Percentiles rank a stretch among this genome's conserved stretches.
Evolutionary conservation across 2,888 invertebrate genomes (phyloP).

Genomic region (Plagodis dolabraria): DNA sequence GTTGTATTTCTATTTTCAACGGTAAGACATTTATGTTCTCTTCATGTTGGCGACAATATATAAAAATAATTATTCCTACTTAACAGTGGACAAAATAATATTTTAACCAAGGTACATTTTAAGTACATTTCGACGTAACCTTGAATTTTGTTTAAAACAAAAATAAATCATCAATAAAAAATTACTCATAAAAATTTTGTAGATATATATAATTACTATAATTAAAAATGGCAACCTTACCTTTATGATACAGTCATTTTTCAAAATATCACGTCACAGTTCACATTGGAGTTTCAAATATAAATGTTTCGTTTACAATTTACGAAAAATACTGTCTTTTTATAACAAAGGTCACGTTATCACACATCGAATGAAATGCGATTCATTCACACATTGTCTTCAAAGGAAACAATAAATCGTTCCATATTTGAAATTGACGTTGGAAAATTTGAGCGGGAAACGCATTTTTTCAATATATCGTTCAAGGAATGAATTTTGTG

Average conservation of each 20-base stretch:
- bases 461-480: constrained; percentile 29
- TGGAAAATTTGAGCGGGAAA: constrained; percentile 38
- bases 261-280: constrained; percentile 15
- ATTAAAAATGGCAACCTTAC: constrained; percentile 7
- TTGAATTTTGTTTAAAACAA: too few species aligned
- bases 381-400: constrained; percentile 57
- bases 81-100: too few species aligned
- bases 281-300: constrained; percentile 2
- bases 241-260: constrained; percentile 15
- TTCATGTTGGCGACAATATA: too few species aligned
- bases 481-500: constrained; percentile 37
- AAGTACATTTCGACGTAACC: too few species aligned
- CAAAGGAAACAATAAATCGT: constrained; percentile 50
- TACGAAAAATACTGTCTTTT: constrained; percentile 26
- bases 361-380: constrained; percentile 42
- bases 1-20: too few species aligned
- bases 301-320: not conserved
- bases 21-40: too few species aligned
- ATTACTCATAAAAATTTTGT: too few species aligned
- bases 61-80: too few species aligned
- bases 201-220: too few species aligned
- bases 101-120: too few species aligned
- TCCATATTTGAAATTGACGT: constrained; percentile 58
- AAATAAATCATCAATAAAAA: too few species aligned
- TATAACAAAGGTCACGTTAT: constrained; percentile 53